These are phyloP conservation scores for Apodemus speciosus DNA, from an alignment of 2,113 vertebrate genomes.

Conservation along the genomic window DNA sequence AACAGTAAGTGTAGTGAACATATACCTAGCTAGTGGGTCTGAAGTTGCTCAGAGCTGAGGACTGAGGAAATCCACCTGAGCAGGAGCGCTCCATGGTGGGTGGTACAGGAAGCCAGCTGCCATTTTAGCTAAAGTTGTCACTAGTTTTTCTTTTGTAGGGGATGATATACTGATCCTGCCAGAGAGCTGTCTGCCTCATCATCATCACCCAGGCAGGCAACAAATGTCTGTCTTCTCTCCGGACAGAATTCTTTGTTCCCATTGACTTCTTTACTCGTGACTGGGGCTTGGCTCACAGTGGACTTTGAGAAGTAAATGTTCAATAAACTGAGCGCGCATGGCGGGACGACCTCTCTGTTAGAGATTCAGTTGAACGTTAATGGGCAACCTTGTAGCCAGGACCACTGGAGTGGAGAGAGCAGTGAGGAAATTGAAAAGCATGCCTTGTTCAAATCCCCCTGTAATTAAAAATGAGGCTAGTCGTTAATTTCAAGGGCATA, in stretches of 20 bases:
- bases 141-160: background rate
- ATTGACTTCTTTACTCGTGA: constrained; percentile 18
- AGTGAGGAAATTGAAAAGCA: constrained; percentile 45
- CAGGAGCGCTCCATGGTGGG: background rate
- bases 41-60: background rate
- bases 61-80: background rate
- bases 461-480: constrained; percentile 74
- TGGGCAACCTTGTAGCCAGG: constrained; percentile 29
- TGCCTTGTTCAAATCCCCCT: constrained; percentile 27
- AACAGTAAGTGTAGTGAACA: background rate
- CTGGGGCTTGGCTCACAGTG: background rate
- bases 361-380: constrained; percentile 50
- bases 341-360: constrained; percentile 20
- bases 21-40: background rate
- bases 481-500: constrained; percentile 59
- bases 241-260: constrained; percentile 56
- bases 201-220: constrained; percentile 43
- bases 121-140: background rate
- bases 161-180: background rate
- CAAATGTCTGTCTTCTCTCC: constrained; percentile 55
- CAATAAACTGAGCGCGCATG: background rate
- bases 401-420: constrained; percentile 35
- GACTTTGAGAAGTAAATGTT: constrained; percentile 44
- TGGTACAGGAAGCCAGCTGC: background rate
- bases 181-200: background rate